Conservation (phyloP, 2,797 vertebrate species). For the Platalea minor region DNA sequence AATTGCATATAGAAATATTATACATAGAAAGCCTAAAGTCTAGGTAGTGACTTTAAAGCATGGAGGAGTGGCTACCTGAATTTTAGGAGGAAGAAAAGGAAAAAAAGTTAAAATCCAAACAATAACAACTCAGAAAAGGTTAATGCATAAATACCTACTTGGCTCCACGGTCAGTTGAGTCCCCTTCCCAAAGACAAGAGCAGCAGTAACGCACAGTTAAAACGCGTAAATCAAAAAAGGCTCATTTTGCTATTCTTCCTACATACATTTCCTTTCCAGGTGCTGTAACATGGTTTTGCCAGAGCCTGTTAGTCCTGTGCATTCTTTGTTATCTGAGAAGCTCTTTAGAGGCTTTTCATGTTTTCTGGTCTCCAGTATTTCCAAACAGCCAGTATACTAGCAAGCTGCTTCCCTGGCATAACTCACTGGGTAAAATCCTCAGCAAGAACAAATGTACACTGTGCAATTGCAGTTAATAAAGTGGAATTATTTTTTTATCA, state of each 20-base stretch:
- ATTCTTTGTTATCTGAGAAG: neutral
- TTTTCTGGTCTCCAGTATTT: neutral
- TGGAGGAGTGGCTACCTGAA: neutral
- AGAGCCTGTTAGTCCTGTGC: neutral
- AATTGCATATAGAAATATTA: neutral
- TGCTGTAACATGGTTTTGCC: neutral
- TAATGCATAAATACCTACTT: neutral
- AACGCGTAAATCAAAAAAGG: neutral
- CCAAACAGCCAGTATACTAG: neutral
- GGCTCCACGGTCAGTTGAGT: slow-evolving; percentile 1
- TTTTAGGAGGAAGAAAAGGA: neutral
- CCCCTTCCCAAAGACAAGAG: slow-evolving; percentile 15
- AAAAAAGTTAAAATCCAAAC: neutral
- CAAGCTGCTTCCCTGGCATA: neutral
- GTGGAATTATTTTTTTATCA: neutral
- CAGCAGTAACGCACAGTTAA: neutral
- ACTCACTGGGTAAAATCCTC: neutral
- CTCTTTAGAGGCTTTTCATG: neutral
- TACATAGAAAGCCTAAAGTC: neutral
- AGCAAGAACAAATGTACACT: neutral
- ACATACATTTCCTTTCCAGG: neutral
- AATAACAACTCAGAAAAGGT: neutral
- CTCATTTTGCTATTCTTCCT: neutral
- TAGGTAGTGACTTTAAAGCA: neutral
- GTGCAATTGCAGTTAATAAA: neutral